These are phyloP conservation scores for Agapornis roseicollis DNA, from an alignment of 2,113 vertebrate species.

Conservation along the genomic window DNA sequence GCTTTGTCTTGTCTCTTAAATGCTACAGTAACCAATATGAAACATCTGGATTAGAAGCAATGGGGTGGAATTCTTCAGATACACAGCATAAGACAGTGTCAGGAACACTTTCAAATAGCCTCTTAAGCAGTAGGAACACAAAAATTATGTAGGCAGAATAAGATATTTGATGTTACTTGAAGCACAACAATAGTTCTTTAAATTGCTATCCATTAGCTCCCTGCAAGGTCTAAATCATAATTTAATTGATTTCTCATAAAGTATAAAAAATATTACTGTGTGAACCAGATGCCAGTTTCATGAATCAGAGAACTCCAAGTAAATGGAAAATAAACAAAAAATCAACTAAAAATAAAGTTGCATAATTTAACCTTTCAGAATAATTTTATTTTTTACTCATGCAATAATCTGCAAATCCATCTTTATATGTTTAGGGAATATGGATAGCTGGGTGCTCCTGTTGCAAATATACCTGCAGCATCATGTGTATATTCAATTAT, in stretches of 20 bases:
- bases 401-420: neutral
- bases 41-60: neutral
- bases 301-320: neutral
- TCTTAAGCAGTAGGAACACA: neutral
- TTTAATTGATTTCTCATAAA: constrained; percentile 31
- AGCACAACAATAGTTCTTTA: neutral
- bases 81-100: neutral
- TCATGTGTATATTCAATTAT: neutral
- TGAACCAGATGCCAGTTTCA: neutral
- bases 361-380: neutral
- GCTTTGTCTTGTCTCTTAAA: neutral
- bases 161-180: constrained; percentile 16
- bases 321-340: neutral
- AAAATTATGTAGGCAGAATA: neutral
- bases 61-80: neutral
- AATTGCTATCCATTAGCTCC: constrained; percentile 48
- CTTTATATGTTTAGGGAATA: neutral
- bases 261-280: neutral
- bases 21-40: neutral
- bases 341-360: neutral
- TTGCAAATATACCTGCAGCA: neutral
- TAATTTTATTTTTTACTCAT: neutral
- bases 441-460: fast-evolving
- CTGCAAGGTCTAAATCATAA: constrained; percentile 9
- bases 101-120: neutral